Conservation (phyloP, 1,140 invertebrate species). For the Aphis gossypii region DNA sequence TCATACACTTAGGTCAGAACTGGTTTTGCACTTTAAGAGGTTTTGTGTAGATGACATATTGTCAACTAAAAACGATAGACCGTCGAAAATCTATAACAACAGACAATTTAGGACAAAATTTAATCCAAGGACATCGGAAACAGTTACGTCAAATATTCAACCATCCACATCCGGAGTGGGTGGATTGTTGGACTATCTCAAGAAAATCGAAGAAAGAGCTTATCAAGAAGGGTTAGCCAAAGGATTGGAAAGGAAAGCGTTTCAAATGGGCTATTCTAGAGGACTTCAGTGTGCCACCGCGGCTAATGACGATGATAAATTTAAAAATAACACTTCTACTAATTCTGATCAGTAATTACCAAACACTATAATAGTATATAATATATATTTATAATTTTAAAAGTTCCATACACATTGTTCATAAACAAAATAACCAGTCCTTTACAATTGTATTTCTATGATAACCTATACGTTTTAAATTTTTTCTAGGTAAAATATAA, state of each 20-base stretch:
- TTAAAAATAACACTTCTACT: background rate
- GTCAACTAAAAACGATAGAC: background rate
- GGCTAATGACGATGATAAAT: background rate
- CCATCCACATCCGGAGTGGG: background rate
- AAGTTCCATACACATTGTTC: background rate
- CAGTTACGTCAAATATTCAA: background rate
- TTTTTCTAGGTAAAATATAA: background rate
- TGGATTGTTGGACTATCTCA: conserved; percentile 20
- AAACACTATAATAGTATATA: background rate
- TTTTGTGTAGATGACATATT: conserved; percentile 42
- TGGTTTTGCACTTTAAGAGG: conserved; percentile 83
- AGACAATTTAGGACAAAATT: background rate
- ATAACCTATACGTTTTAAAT: background rate
- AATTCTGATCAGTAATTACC: conserved; percentile 29
- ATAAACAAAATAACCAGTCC: background rate
- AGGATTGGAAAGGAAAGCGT: conserved; percentile 57
- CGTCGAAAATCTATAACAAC: background rate
- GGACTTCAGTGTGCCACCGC: conserved; percentile 27
- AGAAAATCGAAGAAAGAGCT: conserved; percentile 58
- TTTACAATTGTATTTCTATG: background rate
- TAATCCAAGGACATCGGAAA: background rate
- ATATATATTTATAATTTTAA: background rate
- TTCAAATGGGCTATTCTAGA: conserved; percentile 55
- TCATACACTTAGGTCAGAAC: conserved; percentile 87
- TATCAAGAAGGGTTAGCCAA: conserved; percentile 58